Evolutionary conservation across 2,888 invertebrate species (phyloP).

Genomic region (Melanostoma scalare): DNA sequence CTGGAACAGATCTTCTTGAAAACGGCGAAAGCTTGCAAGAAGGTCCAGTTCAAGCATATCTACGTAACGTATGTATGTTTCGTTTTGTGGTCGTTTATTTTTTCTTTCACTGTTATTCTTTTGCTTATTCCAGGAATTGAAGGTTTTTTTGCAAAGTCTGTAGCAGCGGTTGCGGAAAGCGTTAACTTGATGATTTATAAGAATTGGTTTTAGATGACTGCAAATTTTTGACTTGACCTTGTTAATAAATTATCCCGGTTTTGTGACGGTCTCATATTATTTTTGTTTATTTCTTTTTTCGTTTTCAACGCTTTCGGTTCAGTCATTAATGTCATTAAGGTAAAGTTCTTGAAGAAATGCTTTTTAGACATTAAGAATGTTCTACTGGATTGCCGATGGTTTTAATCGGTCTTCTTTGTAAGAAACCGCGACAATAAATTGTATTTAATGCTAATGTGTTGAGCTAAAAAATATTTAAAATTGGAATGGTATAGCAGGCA

Average conservation of each 20-base stretch:
- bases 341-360: neutral
- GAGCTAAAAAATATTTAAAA: too few relatives aligned
- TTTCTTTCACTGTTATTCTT: constrained; percentile 18
- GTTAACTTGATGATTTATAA: constrained; percentile 64
- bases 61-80: constrained; percentile 34
- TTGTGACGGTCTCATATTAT: constrained; percentile 12
- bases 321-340: neutral
- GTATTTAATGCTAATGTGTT: too few relatives aligned
- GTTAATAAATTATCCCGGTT: constrained; percentile 38
- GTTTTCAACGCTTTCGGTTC: constrained; percentile 1
- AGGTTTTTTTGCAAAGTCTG: neutral
- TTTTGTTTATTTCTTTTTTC: constrained; percentile 22
- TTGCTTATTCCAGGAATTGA: constrained; percentile 49
- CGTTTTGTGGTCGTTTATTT: neutral
- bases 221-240: constrained; percentile 62
- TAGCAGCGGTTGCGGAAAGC: constrained; percentile 40
- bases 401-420: too few relatives aligned
- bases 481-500: too few relatives aligned
- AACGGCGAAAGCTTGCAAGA: constrained; percentile 32
- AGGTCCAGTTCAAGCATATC: neutral
- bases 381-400: too few relatives aligned
- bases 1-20: constrained; percentile 41
- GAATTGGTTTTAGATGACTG: constrained; percentile 57
- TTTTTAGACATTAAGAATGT: neutral
- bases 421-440: too few relatives aligned